Evolutionary conservation across 2,888 invertebrate genomes (phyloP), one percentile per base, ranked within the genome.

Genomic region (Ectemnius cavifrons): DNA sequence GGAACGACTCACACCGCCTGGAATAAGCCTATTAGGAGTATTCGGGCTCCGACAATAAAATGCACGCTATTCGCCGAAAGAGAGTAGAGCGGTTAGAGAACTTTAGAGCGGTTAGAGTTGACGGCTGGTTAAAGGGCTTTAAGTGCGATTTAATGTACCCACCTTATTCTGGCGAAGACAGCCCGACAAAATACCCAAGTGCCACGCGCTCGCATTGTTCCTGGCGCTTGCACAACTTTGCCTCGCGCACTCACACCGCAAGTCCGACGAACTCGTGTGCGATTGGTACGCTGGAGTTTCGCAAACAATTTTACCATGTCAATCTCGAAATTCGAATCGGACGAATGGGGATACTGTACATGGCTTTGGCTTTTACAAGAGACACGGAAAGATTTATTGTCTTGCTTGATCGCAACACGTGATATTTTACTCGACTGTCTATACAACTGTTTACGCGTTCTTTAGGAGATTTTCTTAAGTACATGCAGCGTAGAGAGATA

Each of bases 131-230:
- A 49, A 73, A 57, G 67, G 65, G 59, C 57, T 67, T 71, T 77
- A 74, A 78, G 74, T 74, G 77, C 77, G 64, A 62, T 78, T 74
- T 78, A 78, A 78, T 77, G 74, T 68, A 73, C 60, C 62, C 65
- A 28, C 58, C 63, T 58, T 60, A 68, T 20, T 37, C 28, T 37
- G 13, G n/a, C 6, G 11, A 49, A 28, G 52, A 67, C 63, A 37
- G 63, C 63, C 62, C 46, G 60, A 71, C 77, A 58, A 68, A 49
- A 8, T 37, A 8, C 2, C 28, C 28, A 37, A 37, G 61, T 63
- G 62, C 67, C 63, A 73, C 67, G 14, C 28, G 28, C 28, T 37
- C 28, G 28, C 28, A 37, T 37, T 37, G 28, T 37, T 37, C 28
- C 23, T 27, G 18, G 49, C 57, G 14, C 63, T 37, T 37, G 28